A percentile compares a stretch with the other conserved stretches of the same genome.
phyloP scores from a whole-genome alignment of 2,113 vertebrate species.

The Stercorarius parasiticus region DNA sequence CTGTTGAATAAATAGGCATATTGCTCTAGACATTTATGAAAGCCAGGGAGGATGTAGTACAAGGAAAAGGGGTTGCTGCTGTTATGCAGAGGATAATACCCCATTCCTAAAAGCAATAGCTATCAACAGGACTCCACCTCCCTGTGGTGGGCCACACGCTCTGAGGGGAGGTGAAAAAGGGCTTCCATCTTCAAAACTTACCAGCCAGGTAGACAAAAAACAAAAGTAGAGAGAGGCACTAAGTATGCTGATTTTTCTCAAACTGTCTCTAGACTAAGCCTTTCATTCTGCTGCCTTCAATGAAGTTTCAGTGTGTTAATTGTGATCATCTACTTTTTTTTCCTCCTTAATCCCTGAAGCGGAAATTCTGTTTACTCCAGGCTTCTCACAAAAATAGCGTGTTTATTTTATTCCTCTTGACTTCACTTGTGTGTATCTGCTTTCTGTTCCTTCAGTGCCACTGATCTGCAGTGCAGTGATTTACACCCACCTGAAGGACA shows the following conservation, averaged over 20 bases:
- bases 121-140: background rate
- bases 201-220: background rate
- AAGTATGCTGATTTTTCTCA: background rate
- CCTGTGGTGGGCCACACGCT: background rate
- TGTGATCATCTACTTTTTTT: background rate
- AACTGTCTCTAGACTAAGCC: background rate
- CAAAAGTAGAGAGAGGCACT: background rate
- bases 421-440: background rate
- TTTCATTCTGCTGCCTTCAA: background rate
- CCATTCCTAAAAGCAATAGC: background rate
- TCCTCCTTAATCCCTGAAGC: background rate
- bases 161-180: background rate
- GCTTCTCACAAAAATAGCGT: background rate
- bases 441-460: background rate
- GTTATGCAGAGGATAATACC: no score
- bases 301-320: background rate
- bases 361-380: background rate
- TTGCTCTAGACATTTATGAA: background rate
- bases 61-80: background rate
- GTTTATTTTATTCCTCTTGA: background rate
- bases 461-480: background rate
- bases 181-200: background rate
- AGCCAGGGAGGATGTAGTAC: background rate
- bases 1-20: background rate
- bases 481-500: background rate